phyloP scores from a whole-genome alignment of 2,888 invertebrate species.

The Drosophila mulleri region DNA sequence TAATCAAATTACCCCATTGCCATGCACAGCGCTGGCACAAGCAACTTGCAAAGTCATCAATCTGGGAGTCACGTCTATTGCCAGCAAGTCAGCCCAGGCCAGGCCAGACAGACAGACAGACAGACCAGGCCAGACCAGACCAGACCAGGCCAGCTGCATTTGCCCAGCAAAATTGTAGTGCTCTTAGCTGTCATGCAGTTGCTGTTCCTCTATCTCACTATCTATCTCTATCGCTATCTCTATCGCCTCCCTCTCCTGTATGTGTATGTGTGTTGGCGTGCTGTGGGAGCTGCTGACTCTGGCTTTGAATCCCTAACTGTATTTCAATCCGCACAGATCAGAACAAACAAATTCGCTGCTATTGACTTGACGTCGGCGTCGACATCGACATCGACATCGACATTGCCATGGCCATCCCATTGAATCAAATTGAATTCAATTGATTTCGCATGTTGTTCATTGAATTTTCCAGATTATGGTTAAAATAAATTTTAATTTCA shows the following conservation, averaged over 20 bases:
- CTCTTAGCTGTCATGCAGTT: constrained; percentile 18
- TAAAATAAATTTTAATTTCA: constrained; percentile 76
- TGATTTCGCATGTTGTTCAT: constrained; percentile 72
- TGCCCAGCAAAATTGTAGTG: constrained; percentile 23
- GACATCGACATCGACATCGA: constrained; percentile 15
- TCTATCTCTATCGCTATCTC: background rate
- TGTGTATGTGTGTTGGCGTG: background rate
- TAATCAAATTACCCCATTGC: constrained; percentile 34
- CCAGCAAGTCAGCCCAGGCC: constrained; percentile 13
- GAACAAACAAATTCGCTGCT: constrained; percentile 31
- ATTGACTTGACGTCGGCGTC: constrained; percentile 28
- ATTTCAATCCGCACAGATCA: constrained; percentile 12
- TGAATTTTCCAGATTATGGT: constrained; percentile 75
- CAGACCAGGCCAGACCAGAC: background rate
- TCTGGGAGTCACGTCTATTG: constrained; percentile 28
- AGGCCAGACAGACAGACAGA: constrained; percentile 1
- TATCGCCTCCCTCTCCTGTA: background rate
- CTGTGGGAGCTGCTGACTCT: constrained; percentile 4
- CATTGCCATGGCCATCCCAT: constrained; percentile 43
- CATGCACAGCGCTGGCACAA: constrained; percentile 17
- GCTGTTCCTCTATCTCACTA: background rate
- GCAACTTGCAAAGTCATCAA: constrained; percentile 37
- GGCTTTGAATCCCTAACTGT: constrained; percentile 21
- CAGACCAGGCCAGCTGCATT: constrained; percentile 13
- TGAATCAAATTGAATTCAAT: constrained; percentile 76